Conservation (phyloP, 2,888 invertebrate genomes). For the Malthinus flaveolus region DNA sequence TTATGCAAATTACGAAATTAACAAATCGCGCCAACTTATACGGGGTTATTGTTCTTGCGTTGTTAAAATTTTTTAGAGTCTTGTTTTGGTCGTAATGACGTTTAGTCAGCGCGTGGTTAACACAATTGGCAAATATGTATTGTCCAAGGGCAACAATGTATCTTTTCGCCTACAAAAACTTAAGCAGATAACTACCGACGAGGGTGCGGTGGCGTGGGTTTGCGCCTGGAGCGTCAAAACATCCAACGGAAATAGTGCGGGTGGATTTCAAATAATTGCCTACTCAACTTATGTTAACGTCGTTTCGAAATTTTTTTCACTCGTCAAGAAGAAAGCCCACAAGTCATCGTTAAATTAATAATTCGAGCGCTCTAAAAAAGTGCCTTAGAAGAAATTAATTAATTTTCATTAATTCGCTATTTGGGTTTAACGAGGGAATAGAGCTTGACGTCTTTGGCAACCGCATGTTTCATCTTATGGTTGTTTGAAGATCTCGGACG, state of each 20-base stretch:
- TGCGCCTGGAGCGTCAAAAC: constrained; percentile 34
- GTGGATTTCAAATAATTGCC: constrained; percentile 40
- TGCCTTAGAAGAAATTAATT: too few relatives aligned
- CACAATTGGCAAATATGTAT: constrained; percentile 35
- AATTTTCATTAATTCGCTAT: too few relatives aligned
- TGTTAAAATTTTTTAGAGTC: constrained; percentile 15
- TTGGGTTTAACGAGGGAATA: too few relatives aligned
- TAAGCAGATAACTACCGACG: constrained; percentile 33
- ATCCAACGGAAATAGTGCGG: constrained; percentile 38
- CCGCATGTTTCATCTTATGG: too few relatives aligned
- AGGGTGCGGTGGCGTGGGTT: constrained; percentile 42
- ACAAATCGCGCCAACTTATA: constrained; percentile 19
- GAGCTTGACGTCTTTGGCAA: too few relatives aligned
- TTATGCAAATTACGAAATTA: constrained; percentile 13
- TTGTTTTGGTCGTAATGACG: constrained; percentile 12
- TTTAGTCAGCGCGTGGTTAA: constrained; percentile 26
- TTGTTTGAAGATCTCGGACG: too few relatives aligned
- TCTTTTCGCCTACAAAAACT: constrained; percentile 36
- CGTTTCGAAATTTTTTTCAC: neutral
- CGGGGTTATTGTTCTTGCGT: constrained; percentile 29
- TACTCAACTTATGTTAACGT: constrained; percentile 30
- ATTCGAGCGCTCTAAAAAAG: too few relatives aligned
- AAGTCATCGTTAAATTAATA: too few relatives aligned
- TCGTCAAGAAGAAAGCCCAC: too few relatives aligned
- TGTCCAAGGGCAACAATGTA: constrained; percentile 33